phyloP scores from a whole-genome alignment of 2,888 invertebrate species.

The Augochlorella aurata region DNA sequence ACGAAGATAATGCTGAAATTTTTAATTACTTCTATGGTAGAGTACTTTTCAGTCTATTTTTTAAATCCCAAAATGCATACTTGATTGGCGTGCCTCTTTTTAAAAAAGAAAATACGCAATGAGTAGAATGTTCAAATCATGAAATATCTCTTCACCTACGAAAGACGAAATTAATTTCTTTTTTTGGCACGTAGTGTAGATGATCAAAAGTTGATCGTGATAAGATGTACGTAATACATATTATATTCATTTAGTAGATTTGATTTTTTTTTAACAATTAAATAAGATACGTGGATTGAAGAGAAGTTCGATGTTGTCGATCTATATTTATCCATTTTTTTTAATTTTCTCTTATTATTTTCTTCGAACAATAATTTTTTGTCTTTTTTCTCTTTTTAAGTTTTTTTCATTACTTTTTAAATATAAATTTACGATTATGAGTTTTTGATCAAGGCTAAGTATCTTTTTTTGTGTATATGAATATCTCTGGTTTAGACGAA shows the following conservation, averaged over 20 bases:
- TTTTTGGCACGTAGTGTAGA: conserved; percentile 30
- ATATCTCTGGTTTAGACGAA: conserved; percentile 36
- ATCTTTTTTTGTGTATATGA: conserved; percentile 33
- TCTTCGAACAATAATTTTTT: conserved; percentile 28
- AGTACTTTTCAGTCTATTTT: conserved; percentile 30
- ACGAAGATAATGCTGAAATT: conserved; percentile 21
- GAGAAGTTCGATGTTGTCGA: conserved; percentile 23
- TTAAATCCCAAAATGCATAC: conserved; percentile 14
- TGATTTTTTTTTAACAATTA: conserved; percentile 2
- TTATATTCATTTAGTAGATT: conserved; percentile 16
- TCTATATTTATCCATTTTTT: conserved; percentile 66
- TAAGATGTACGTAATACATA: neutral
- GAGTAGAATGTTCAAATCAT: neutral
- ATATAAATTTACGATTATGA: conserved; percentile 35
- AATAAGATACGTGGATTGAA: conserved; percentile 18
- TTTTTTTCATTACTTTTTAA: conserved; percentile 54
- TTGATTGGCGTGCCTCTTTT: conserved; percentile 13
- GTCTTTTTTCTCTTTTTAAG: conserved; percentile 50
- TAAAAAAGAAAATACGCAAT: neutral
- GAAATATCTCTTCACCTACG: conserved; percentile 1
- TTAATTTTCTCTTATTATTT: conserved; percentile 41
- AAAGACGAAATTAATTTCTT: conserved; percentile 36
- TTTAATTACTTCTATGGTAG: conserved; percentile 2
- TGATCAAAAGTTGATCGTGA: conserved; percentile 7
- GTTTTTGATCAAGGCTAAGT: conserved; percentile 51